Base-by-base conservation (phyloP, 2,888 invertebrate species). In the Anticlea derivata region DNA sequence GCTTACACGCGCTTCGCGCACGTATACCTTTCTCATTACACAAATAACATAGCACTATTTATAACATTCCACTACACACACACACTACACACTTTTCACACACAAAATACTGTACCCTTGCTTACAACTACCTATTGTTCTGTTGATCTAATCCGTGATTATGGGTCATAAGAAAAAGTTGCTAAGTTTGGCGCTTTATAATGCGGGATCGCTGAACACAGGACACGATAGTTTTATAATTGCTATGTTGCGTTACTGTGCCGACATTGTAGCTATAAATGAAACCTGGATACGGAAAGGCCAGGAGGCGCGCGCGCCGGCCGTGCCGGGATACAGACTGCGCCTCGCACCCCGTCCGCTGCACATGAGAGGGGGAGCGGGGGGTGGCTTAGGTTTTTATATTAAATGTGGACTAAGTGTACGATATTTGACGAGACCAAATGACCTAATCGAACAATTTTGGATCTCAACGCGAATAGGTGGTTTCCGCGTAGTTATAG, bases 191-290 rank as follows among this genome's bases (percentile, higher is more conserved):
- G 38, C 13, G 4, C 26, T 38, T 5, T 38, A 38, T 26, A 38
- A 38, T 38, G 38, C 38, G 38, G 38, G 38, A 6, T 26, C 38
- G 6, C 12, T 38, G 2, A 26, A 8, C 11, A 38, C 38, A 7
- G 26, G 38, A 8, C 38, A 38, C 2, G 38, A 38, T 26, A 38
- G 26, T 26, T 26, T 38, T 38, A n/a, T 26, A 26, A 8, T 38
- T 11, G 38, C 38, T 6, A 38, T 38, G 38, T 6, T 13, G 2
- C 26, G 38, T 38, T 38, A 13, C 7, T 26, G 26, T 24, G 38
- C 26, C 0, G 38, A 38, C 13, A 38, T 38, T 13, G 38, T 38
- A 1, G 38, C 38, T 4, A 38, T 38, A n/a, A 38, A 38, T 12
- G 38, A 26, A 13, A 26, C 38, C 7, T 38, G 38, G 38, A 26